These are phyloP conservation scores for Scaptomyza pallida DNA, from an alignment of 1,140 invertebrate species.

Conservation along the genomic window DNA sequence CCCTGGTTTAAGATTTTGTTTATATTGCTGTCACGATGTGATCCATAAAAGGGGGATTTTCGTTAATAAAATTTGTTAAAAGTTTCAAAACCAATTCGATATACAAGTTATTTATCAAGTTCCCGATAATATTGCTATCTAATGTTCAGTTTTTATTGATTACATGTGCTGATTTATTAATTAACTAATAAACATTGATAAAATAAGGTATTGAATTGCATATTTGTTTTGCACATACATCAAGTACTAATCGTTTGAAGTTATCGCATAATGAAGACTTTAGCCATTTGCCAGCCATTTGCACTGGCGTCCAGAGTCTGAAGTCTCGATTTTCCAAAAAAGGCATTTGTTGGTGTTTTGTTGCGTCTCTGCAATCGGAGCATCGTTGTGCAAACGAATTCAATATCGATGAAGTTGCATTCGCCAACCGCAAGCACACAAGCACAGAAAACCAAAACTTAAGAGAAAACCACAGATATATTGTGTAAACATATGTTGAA, in stretches of 20 bases:
- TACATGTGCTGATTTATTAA: too few relatives aligned
- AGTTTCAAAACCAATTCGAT: not conserved
- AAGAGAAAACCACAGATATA: slow-evolving; percentile 7
- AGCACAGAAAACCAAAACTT: not conserved
- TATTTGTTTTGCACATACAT: too few relatives aligned
- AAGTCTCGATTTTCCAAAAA: too few relatives aligned
- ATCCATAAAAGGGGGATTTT: not conserved
- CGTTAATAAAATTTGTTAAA: not conserved
- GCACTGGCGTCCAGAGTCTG: slow-evolving; percentile 44
- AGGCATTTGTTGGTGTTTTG: slow-evolving; percentile 20
- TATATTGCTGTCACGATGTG: not conserved
- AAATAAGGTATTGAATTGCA: too few relatives aligned
- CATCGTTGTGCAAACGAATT: not conserved
- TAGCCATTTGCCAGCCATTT: slow-evolving; percentile 12
- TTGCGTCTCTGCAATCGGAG: slow-evolving; percentile 39
- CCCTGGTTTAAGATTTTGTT: not conserved
- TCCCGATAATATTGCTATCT: not conserved
- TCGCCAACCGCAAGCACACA: not conserved
- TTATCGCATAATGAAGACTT: not conserved
- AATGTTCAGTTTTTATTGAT: too few relatives aligned
- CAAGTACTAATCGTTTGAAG: too few relatives aligned
- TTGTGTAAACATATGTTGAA: slow-evolving; percentile 42
- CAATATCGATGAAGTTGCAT: not conserved
- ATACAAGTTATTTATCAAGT: not conserved
- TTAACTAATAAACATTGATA: too few relatives aligned